Evolutionary conservation across 2,113 vertebrate species (phyloP).

Genomic region (Circaetus cinerascens): DNA sequence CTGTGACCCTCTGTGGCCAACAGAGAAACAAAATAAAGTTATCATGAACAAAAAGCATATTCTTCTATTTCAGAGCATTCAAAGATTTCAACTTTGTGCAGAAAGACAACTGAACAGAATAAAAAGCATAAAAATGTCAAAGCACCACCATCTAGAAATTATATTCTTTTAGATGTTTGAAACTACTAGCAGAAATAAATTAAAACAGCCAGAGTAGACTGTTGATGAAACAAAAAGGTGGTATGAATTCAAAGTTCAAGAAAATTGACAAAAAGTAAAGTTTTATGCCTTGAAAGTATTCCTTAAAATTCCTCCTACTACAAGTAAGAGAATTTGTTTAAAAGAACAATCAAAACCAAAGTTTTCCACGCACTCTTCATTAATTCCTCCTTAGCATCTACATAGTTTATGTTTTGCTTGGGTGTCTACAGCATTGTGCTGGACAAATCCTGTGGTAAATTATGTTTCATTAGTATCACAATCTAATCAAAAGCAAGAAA

Average conservation of each 20-base stretch:
- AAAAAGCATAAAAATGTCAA: not conserved
- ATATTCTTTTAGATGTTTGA: not conserved
- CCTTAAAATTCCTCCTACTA: not conserved
- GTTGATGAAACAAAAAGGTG: not conserved
- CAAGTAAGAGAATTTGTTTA: not conserved
- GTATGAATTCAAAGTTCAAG: not conserved
- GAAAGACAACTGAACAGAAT: not conserved
- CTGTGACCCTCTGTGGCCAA: conserved; percentile 62
- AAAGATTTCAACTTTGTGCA: not conserved
- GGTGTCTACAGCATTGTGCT: not conserved
- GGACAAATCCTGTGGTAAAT: not conserved
- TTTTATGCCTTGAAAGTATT: not conserved
- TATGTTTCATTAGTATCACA: not conserved
- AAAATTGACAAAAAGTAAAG: not conserved
- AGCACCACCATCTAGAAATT: not conserved
- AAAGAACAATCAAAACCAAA: not conserved
- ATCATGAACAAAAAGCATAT: conserved; percentile 3
- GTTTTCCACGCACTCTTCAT: not conserved
- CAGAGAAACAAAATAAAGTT: conserved; percentile 53
- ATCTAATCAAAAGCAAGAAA: not conserved
- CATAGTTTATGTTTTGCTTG: not conserved
- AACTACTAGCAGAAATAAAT: not conserved
- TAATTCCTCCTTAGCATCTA: not conserved
- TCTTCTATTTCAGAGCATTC: not conserved
- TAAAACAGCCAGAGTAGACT: not conserved